Evolutionary conservation across 2,113 vertebrate genomes (phyloP).

Genomic region (Salvelinus alpinus): DNA sequence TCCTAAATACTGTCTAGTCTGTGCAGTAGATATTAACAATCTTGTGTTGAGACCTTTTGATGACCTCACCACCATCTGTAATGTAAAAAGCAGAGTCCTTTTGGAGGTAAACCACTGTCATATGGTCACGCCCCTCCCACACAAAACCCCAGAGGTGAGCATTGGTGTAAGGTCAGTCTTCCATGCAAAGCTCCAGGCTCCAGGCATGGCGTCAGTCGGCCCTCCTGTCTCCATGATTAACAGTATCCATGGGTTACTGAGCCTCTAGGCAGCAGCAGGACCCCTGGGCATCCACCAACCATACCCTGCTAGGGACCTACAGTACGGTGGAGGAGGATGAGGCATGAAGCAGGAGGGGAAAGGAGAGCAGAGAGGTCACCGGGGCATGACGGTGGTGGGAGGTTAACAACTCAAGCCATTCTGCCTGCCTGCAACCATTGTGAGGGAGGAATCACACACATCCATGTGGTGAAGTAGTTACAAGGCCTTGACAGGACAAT

Average conservation of each 20-base stretch:
- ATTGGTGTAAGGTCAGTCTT: conserved; percentile 31
- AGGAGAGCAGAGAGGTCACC: not conserved
- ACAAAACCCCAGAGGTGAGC: conserved; percentile 30
- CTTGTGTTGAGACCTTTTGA: not conserved
- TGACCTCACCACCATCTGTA: not conserved
- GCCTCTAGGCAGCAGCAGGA: not conserved
- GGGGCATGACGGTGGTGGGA: not conserved
- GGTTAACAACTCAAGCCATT: not conserved
- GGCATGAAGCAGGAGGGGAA: not conserved
- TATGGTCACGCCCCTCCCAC: not conserved
- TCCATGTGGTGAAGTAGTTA: too few relatives aligned
- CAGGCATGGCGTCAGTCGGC: not conserved
- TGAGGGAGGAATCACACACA: not conserved
- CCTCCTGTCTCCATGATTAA: conserved; percentile 21
- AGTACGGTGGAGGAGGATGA: not conserved
- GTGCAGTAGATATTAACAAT: too few relatives aligned
- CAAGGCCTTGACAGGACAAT: too few relatives aligned
- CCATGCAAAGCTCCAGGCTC: not conserved
- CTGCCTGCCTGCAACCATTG: not conserved
- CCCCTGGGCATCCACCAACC: not conserved
- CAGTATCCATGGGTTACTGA: not conserved
- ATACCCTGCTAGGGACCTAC: not conserved
- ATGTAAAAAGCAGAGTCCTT: not conserved
- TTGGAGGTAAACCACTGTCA: conserved; percentile 14
- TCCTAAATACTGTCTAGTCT: too few relatives aligned